phyloP scores from a whole-genome alignment of 2,113 vertebrate species.

The Thomomys bottae region DNA sequence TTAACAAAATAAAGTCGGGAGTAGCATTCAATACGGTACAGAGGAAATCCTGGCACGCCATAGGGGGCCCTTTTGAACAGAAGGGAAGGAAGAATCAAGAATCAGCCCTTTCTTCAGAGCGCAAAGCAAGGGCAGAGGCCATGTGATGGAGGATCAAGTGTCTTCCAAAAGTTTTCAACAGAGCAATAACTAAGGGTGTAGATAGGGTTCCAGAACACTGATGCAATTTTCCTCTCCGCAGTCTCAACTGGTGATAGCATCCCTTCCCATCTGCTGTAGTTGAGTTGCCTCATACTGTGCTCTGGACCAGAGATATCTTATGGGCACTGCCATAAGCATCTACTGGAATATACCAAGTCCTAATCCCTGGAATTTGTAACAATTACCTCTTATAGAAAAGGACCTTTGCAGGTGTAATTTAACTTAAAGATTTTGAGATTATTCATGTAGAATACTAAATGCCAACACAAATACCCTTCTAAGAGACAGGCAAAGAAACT shows the following conservation, averaged over 20 bases:
- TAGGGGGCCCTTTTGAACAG: not conserved
- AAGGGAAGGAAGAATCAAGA: not conserved
- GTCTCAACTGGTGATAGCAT: rapidly evolving
- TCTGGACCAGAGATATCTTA: not conserved
- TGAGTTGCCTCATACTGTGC: not conserved
- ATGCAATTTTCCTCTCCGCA: not conserved
- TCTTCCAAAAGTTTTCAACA: not conserved
- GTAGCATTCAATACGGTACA: not conserved
- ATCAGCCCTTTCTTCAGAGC: not conserved
- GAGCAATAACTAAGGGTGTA: not conserved
- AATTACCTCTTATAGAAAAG: conserved; percentile 21
- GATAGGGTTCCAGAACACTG: not conserved
- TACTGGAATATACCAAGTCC: not conserved
- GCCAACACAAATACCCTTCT: not conserved
- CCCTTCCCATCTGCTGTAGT: not conserved
- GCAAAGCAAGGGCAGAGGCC: not conserved
- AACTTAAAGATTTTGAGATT: not conserved
- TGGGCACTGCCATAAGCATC: not conserved
- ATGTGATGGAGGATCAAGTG: not conserved
- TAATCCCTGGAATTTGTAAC: not conserved
- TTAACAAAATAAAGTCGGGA: not conserved
- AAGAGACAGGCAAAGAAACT: not conserved
- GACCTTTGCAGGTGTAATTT: not conserved
- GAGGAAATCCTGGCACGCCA: not conserved
- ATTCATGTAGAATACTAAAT: not conserved